Evolutionary conservation across 1,140 invertebrate genomes (phyloP).

Genomic region (Berghia stephanieae): DNA sequence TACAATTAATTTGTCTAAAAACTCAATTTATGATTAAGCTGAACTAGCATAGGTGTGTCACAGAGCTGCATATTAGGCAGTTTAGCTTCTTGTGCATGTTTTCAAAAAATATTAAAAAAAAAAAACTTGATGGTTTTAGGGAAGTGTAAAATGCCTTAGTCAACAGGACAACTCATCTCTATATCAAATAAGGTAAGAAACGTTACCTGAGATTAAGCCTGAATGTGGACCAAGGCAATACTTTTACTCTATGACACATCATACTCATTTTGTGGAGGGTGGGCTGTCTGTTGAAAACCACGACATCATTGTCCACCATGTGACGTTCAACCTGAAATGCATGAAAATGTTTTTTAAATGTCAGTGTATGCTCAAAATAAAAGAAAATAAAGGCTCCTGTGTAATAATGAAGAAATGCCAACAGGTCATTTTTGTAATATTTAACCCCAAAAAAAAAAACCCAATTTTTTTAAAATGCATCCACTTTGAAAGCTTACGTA

Average conservation of each 20-base stretch:
- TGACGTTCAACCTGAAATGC: conserved; percentile 86
- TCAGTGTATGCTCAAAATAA: background rate
- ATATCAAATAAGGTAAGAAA: background rate
- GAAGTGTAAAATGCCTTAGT: too few species aligned
- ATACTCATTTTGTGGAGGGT: conserved; percentile 99
- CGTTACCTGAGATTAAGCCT: conserved; percentile 83
- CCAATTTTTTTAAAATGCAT: background rate
- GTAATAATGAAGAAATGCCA: background rate
- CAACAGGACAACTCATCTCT: too few species aligned
- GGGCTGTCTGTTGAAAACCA: conserved; percentile 99
- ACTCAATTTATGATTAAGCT: too few species aligned
- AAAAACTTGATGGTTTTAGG: too few species aligned
- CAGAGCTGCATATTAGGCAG: too few species aligned
- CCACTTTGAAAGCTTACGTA: too few species aligned
- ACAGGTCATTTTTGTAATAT: background rate
- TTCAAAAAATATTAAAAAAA: too few species aligned
- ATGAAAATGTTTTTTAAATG: background rate
- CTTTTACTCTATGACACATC: conserved; percentile 99
- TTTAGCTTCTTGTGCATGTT: too few species aligned
- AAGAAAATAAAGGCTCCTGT: background rate
- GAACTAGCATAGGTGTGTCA: too few species aligned
- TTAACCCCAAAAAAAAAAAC: background rate
- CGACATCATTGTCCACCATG: conserved; percentile 96
- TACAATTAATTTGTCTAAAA: too few species aligned
- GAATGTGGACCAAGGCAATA: conserved; percentile 98